These are phyloP conservation scores for Columba guinea DNA, from an alignment of 2,797 vertebrate species.

Conservation along the genomic window DNA sequence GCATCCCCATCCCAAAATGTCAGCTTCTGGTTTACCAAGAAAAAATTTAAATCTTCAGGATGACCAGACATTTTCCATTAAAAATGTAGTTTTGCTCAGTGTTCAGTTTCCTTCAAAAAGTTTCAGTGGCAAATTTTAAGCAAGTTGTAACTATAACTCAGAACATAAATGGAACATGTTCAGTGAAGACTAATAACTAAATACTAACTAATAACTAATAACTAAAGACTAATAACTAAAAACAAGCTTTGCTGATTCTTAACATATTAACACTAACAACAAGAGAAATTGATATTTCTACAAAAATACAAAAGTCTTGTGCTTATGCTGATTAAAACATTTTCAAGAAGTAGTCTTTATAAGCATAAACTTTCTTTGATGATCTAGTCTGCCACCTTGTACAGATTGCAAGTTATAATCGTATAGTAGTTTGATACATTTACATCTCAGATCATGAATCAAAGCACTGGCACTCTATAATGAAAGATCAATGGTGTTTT, in stretches of 20 bases:
- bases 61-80: not conserved
- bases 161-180: not conserved
- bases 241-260: not conserved
- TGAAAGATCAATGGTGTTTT: constrained; percentile 60
- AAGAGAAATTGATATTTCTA: not conserved
- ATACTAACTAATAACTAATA: not conserved
- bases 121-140: not conserved
- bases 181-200: not conserved
- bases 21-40: not conserved
- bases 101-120: not conserved
- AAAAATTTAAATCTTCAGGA: not conserved
- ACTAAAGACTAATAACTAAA: not conserved
- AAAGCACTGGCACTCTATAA: constrained; percentile 39
- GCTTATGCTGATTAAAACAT: not conserved
- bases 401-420: constrained; percentile 10
- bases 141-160: not conserved
- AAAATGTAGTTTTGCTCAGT: not conserved
- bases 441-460: constrained; percentile 56
- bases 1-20: not conserved
- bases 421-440: constrained; percentile 21
- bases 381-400: not conserved
- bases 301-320: not conserved
- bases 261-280: not conserved
- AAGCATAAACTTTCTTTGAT: not conserved
- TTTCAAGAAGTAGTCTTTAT: not conserved